Percentiles rank a stretch among this genome's conserved stretches.
Conservation (phyloP, 2,113 vertebrate genomes). For the Nanorana parkeri region DNA sequence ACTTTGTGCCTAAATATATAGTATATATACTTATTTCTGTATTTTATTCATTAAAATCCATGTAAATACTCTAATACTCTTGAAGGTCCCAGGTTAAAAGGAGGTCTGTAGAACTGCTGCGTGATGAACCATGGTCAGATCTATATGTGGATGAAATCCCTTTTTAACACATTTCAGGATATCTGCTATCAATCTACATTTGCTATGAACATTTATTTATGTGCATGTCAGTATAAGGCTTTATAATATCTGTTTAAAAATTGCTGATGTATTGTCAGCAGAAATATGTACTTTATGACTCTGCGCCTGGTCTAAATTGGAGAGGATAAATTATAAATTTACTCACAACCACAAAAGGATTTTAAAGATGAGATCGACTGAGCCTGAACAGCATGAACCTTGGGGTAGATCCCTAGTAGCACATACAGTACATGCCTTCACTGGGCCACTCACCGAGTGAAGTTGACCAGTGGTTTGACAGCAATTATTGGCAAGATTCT, state of each 20-base stretch:
- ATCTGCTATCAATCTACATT: conserved; percentile 32
- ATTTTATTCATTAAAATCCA: not conserved
- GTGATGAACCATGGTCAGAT: conserved; percentile 17
- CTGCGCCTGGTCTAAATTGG: conserved; percentile 61
- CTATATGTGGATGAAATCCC: conserved; percentile 27
- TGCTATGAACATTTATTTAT: conserved; percentile 48
- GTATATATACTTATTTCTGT: conserved; percentile 2
- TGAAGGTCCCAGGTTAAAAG: conserved; percentile 34
- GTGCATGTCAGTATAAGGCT: conserved; percentile 48
- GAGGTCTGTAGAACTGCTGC: not conserved
- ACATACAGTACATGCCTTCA: not conserved
- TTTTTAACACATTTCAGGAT: conserved; percentile 41
- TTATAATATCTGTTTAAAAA: conserved; percentile 59
- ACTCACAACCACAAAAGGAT: conserved; percentile 49
- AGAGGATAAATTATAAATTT: conserved; percentile 51
- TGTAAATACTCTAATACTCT: conserved; percentile 27
- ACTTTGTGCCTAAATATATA: not conserved
- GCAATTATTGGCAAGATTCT: conserved; percentile 63
- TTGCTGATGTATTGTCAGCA: conserved; percentile 54
- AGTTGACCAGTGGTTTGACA: conserved; percentile 34
- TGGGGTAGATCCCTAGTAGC: conserved; percentile 69
- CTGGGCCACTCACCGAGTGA: not conserved
- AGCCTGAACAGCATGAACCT: conserved; percentile 50
- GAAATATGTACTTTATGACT: conserved; percentile 32
- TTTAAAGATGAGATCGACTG: conserved; percentile 61